These are phyloP conservation scores for Brachionus angularis DNA, from an alignment of 1,140 invertebrate species.

Conservation along the genomic window DNA sequence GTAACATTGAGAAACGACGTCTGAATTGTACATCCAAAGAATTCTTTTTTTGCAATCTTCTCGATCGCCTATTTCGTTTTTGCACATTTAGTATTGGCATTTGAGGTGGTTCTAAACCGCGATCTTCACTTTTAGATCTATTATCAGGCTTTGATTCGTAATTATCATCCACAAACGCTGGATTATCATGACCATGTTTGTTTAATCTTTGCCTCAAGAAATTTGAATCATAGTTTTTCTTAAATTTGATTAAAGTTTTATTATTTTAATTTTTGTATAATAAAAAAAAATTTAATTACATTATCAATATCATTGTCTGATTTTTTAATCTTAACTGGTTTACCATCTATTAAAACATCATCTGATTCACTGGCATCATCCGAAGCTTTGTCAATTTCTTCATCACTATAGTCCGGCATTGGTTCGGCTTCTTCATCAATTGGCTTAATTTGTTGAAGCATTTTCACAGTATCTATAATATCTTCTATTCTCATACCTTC, in stretches of 20 bases:
- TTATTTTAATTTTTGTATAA: not conserved
- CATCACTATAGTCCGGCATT: constrained; percentile 44
- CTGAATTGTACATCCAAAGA: constrained; percentile 40
- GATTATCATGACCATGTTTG: constrained; percentile 43
- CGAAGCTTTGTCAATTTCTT: constrained; percentile 38
- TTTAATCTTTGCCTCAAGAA: constrained; percentile 33
- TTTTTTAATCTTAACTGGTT: not conserved
- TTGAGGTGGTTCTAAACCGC: constrained; percentile 14
- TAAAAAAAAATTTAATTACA: not conserved
- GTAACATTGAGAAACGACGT: constrained; percentile 33
- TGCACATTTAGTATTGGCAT: not conserved
- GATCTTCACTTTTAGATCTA: not conserved
- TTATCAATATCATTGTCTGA: constrained; percentile 20
- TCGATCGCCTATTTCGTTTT: constrained; percentile 39
- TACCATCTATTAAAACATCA: constrained; percentile 36
- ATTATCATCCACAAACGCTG: constrained; percentile 43
- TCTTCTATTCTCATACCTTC: constrained; percentile 46
- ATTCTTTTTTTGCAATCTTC: constrained; percentile 42
- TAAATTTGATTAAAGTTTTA: not conserved
- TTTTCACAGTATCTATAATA: constrained; percentile 47
- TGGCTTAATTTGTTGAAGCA: constrained; percentile 46
- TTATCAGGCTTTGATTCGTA: constrained; percentile 28
- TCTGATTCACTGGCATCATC: constrained; percentile 39
- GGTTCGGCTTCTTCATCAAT: constrained; percentile 44
- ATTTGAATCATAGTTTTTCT: constrained; percentile 35